Conservation (phyloP, 2,888 invertebrate species). For the Leucania comma region DNA sequence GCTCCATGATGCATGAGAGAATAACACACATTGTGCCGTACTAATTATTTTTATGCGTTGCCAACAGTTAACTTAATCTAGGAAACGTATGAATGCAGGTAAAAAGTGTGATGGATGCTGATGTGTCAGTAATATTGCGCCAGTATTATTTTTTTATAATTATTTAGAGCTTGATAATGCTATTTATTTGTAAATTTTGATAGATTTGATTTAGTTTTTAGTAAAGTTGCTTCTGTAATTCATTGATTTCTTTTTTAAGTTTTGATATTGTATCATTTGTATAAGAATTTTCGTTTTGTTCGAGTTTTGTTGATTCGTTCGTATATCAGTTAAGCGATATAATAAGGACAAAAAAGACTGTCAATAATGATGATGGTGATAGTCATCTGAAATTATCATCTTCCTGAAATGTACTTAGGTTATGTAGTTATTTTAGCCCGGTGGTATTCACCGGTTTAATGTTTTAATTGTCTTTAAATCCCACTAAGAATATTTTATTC, state of each 20-base stretch:
- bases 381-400: neutral
- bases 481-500: neutral
- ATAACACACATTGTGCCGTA: conserved; percentile 28
- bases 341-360: neutral
- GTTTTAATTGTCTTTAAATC: neutral
- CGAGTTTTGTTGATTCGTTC: neutral
- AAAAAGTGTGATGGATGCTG: conserved; percentile 36
- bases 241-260: neutral
- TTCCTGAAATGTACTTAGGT: neutral
- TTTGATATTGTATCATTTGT: neutral
- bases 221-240: neutral
- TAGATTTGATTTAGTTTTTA: conserved; percentile 1
- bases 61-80: conserved; percentile 40
- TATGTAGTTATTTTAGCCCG: neutral
- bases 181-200: neutral
- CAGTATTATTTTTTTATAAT: conserved; percentile 25
- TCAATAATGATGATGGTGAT: neutral
- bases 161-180: conserved; percentile 25
- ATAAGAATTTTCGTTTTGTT: neutral
- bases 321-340: neutral
- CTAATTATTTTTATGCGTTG: conserved; percentile 36
- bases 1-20: conserved; percentile 41
- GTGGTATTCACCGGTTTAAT: neutral
- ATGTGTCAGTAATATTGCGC: conserved; percentile 14
- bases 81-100: conserved; percentile 22